Conservation (phyloP, 2,797 vertebrate genomes). For the Microctenopoma lineatum region DNA sequence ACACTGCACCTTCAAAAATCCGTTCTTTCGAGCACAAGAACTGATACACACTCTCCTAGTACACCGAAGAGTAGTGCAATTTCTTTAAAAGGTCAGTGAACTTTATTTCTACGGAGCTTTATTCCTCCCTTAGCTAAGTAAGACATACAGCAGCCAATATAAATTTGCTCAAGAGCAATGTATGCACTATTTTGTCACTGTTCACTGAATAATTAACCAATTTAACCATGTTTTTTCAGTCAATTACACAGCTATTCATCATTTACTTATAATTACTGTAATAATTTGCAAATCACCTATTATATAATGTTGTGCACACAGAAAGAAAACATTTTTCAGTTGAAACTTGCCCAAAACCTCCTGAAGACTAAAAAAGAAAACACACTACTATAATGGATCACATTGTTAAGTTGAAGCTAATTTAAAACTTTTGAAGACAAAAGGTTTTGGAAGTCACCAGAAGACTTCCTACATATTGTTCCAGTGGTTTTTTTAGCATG, state of each 20-base stretch:
- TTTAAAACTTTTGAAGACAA: background rate
- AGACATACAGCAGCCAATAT: no score
- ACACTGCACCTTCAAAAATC: no score
- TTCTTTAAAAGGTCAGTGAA: no score
- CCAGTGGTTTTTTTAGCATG: background rate
- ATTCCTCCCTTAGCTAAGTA: no score
- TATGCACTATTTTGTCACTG: no score
- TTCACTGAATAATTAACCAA: no score
- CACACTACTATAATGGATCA: background rate
- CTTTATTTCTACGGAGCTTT: no score
- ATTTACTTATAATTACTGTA: conserved; percentile 33
- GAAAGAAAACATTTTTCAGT: conserved; percentile 10
- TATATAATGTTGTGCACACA: conserved; percentile 35
- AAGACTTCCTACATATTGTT: background rate
- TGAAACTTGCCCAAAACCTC: background rate
- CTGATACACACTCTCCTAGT: no score
- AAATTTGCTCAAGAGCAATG: no score
- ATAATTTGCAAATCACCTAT: conserved; percentile 54
- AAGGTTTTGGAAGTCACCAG: background rate
- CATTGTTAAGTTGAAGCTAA: background rate
- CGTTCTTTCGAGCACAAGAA: no score
- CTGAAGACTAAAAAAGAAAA: background rate
- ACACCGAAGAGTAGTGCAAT: no score
- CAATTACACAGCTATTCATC: background rate
- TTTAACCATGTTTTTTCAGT: no score